Conservation (phyloP, 2,797 vertebrate genomes). For the Myotis vivesi region DNA sequence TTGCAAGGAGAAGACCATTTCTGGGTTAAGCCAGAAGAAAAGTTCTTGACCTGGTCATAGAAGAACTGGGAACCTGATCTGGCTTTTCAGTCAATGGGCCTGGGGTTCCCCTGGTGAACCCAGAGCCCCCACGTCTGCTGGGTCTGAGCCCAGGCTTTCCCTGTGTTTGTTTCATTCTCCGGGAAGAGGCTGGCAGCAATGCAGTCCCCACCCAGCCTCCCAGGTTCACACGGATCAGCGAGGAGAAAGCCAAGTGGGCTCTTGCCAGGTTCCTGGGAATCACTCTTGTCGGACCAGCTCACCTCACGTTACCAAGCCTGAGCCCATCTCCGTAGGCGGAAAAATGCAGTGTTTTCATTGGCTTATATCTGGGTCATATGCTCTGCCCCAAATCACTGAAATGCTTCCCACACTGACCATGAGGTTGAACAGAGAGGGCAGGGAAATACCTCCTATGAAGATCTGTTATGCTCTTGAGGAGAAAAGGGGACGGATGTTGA, state of each 20-base stretch:
- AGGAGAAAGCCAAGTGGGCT: background rate
- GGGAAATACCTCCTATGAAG: background rate
- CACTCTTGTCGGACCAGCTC: background rate
- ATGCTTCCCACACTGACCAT: background rate
- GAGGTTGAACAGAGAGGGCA: background rate
- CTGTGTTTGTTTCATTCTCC: background rate
- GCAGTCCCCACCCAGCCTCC: too few species aligned
- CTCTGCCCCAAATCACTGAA: background rate
- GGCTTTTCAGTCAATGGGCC: background rate
- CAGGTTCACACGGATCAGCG: background rate
- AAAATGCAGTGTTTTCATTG: background rate
- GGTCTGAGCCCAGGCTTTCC: background rate
- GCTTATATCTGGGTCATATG: background rate
- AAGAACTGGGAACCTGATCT: background rate
- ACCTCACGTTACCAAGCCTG: background rate
- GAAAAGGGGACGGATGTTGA: too few species aligned
- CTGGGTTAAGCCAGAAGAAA: background rate
- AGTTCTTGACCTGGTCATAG: background rate
- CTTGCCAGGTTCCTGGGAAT: background rate
- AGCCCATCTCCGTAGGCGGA: background rate
- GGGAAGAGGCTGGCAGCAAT: background rate
- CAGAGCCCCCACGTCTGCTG: rapidly evolving
- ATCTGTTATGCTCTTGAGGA: background rate
- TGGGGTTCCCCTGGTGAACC: background rate
- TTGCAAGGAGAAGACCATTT: background rate